These are phyloP conservation scores for Calcarius lapponicus DNA, from an alignment of 2,797 vertebrate genomes.

Conservation along the genomic window DNA sequence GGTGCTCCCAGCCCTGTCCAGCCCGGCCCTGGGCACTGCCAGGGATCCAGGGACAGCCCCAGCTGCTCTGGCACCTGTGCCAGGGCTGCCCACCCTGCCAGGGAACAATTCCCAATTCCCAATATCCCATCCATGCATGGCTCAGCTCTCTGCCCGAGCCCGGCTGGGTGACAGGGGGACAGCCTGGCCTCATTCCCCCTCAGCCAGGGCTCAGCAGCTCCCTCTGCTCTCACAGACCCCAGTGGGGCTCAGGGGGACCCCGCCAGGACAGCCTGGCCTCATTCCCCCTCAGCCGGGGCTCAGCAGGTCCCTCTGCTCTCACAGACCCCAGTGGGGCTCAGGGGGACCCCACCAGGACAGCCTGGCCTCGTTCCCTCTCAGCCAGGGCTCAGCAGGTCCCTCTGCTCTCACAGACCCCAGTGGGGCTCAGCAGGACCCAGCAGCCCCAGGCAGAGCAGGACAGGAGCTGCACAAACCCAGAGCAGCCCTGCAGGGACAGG, in stretches of 20 bases:
- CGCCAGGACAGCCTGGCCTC: too few species aligned
- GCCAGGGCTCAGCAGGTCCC: neutral
- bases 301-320: neutral
- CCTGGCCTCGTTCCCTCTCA: too few species aligned
- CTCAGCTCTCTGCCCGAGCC: neutral
- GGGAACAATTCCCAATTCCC: neutral
- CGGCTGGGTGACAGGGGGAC: rapidly evolving
- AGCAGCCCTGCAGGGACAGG: neutral
- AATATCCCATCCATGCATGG: rapidly evolving
- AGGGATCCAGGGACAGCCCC: neutral
- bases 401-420: neutral
- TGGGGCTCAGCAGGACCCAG: neutral
- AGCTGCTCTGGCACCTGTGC: neutral
- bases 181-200: neutral
- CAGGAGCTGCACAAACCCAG: rapidly evolving
- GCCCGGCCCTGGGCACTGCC: neutral
- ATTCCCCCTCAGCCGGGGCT: neutral
- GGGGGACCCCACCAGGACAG: neutral
- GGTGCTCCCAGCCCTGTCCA: neutral
- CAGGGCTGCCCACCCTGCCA: neutral
- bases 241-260: neutral
- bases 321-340: neutral
- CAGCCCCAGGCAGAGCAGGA: neutral
- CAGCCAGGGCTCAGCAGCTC: neutral
- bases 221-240: too few species aligned